Percentiles rank a stretch among this genome's conserved stretches.
These are phyloP conservation scores for Hemibagrus guttatus DNA, from an alignment of 2,797 vertebrate genomes.

Conservation along the genomic window DNA sequence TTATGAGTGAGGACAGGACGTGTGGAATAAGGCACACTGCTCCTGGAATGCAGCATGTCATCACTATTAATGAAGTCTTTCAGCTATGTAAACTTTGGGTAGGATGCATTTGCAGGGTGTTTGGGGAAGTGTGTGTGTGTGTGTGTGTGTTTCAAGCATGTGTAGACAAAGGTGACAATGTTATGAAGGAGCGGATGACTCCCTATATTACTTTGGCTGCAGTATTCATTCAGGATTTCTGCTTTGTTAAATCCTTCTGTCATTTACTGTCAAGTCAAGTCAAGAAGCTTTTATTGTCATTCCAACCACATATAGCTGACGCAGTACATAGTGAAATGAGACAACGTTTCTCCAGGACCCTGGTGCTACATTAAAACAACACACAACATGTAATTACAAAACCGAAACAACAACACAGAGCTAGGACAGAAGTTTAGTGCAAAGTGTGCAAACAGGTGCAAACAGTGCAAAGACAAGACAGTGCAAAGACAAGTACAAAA, in stretches of 20 bases:
- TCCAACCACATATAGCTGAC: too few species aligned
- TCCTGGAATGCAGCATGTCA: slow-evolving; percentile 29
- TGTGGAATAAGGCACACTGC: background rate
- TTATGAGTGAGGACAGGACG: background rate
- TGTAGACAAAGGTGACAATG: slow-evolving; percentile 17
- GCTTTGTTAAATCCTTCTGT: background rate
- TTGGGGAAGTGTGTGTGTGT: slow-evolving; percentile 9
- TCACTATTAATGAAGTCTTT: slow-evolving; percentile 30
- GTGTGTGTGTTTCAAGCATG: slow-evolving; percentile 18
- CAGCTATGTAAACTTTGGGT: slow-evolving; percentile 36
- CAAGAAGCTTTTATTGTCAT: too few species aligned
- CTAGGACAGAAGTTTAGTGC: too few species aligned
- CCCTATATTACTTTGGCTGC: background rate
- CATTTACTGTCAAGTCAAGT: background rate
- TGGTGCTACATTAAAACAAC: too few species aligned
- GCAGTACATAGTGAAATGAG: too few species aligned
- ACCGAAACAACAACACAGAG: too few species aligned
- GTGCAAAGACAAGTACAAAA: too few species aligned
- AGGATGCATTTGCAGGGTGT: background rate
- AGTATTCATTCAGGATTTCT: background rate
- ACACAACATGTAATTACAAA: too few species aligned
- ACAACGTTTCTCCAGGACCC: too few species aligned
- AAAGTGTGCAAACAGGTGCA: too few species aligned
- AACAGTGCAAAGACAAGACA: too few species aligned
- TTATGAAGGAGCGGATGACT: slow-evolving; percentile 15